phyloP scores from a whole-genome alignment of 2,888 invertebrate species.

The Chrysolina oricalcia region DNA sequence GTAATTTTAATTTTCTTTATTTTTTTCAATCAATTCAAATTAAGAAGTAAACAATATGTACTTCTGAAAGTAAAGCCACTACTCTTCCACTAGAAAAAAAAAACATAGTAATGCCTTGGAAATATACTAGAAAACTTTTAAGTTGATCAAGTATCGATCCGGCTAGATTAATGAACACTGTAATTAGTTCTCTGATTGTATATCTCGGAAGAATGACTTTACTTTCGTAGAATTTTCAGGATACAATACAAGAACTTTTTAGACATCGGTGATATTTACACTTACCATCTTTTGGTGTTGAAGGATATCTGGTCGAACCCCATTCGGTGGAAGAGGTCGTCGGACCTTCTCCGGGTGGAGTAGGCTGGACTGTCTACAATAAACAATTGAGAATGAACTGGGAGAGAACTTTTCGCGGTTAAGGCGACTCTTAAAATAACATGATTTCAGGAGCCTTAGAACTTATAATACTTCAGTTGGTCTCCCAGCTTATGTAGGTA shows the following conservation, averaged over 20 bases:
- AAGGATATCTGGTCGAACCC: conserved; percentile 20
- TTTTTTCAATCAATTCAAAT: background rate
- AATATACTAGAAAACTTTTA: too few relatives aligned
- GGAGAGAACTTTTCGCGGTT: background rate
- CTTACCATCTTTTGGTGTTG: conserved; percentile 47
- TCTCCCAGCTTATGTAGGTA: too few relatives aligned
- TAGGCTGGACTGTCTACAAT: conserved; percentile 37
- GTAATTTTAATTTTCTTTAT: background rate
- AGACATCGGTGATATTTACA: background rate
- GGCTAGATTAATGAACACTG: too few relatives aligned
- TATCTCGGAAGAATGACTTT: background rate
- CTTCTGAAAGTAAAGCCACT: background rate
- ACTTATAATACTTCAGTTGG: background rate
- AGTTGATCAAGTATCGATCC: too few relatives aligned
- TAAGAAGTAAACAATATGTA: background rate
- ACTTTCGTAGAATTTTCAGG: conserved; percentile 4
- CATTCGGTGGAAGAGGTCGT: conserved; percentile 9
- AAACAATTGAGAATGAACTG: conserved; percentile 2
- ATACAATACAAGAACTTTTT: background rate
- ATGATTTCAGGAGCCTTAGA: background rate
- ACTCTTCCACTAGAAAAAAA: too few relatives aligned
- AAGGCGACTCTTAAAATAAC: background rate
- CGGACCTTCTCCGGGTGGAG: conserved; percentile 35
- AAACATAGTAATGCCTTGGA: too few relatives aligned
- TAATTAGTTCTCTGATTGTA: too few relatives aligned